A percentile compares a stretch with the other conserved stretches of the same genome.
Evolutionary conservation across 2,797 vertebrate species (phyloP).

Genomic region (Oophaga sylvatica): DNA sequence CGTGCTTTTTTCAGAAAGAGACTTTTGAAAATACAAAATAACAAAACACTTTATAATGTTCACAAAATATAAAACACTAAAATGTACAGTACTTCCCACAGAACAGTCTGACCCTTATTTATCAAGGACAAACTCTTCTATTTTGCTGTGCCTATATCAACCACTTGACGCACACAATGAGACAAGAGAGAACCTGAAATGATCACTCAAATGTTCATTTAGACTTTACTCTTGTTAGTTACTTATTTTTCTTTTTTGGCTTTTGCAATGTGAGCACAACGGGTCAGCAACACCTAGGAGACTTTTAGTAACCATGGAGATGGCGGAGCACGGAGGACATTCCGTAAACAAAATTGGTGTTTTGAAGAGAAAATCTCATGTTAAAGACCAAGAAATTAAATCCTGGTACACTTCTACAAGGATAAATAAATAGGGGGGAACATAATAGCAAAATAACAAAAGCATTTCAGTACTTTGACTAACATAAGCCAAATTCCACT

Average conservation of each 20-base stretch:
- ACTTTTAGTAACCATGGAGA: constrained; percentile 61
- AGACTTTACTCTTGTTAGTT: constrained; percentile 47
- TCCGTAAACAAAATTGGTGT: constrained; percentile 56
- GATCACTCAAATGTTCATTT: constrained; percentile 35
- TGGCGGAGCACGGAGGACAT: constrained; percentile 21
- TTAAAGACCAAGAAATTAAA: constrained; percentile 47
- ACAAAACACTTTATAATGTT: constrained; percentile 1
- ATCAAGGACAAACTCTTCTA: constrained; percentile 10
- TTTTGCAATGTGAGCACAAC: constrained; percentile 44
- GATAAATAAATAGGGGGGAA: constrained; percentile 25
- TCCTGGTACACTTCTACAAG: constrained; percentile 33
- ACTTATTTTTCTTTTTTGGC: constrained; percentile 44
- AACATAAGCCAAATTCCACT: not conserved
- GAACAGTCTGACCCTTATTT: constrained; percentile 24
- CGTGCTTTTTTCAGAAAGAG: not conserved
- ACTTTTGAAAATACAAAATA: not conserved
- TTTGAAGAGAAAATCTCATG: constrained; percentile 45
- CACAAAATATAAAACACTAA: not conserved
- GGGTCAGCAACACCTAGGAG: constrained; percentile 52
- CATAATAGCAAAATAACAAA: constrained; percentile 24
- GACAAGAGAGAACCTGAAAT: constrained; percentile 30
- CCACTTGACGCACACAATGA: not conserved
- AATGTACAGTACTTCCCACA: not conserved
- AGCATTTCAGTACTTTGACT: not conserved
- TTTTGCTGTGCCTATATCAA: constrained; percentile 9